Conservation (phyloP, 2,797 vertebrate species). For the Hapalemur alaotrensis region DNA sequence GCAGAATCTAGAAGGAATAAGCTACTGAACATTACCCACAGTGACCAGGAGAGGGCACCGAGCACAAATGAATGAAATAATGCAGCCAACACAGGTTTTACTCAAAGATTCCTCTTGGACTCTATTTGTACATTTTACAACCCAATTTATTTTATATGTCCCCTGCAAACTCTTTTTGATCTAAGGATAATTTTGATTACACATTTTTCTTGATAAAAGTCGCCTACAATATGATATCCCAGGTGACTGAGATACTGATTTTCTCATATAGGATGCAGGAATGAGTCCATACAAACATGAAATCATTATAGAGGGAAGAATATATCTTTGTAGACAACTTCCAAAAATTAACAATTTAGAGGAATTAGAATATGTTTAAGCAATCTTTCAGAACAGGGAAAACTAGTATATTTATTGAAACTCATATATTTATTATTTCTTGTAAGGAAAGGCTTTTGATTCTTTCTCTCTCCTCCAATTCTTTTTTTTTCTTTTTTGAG, state of each 20-base stretch:
- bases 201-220: not conserved
- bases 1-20: not conserved
- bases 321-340: conserved; percentile 74
- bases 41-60: conserved; percentile 85
- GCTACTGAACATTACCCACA: conserved; percentile 66
- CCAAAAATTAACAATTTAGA: conserved; percentile 75
- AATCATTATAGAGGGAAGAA: conserved; percentile 73
- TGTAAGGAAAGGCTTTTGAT: conserved; percentile 60
- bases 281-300: not conserved
- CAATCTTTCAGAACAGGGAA: conserved; percentile 67
- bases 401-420: conserved; percentile 31
- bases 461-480: conserved; percentile 40
- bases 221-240: not conserved
- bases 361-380: conserved; percentile 73
- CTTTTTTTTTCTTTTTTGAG: not conserved
- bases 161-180: conserved; percentile 34
- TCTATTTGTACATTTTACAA: conserved; percentile 13
- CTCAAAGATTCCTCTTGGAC: conserved; percentile 15
- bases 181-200: not conserved
- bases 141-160: not conserved
- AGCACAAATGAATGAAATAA: conserved; percentile 72
- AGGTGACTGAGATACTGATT: not conserved
- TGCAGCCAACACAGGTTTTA: not conserved
- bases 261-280: conserved; percentile 59
- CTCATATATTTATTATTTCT: conserved; percentile 43